Evolutionary conservation across 2,113 vertebrate genomes (phyloP), one percentile per base, ranked within the genome.

Genomic region (Pardalotus punctatus): DNA sequence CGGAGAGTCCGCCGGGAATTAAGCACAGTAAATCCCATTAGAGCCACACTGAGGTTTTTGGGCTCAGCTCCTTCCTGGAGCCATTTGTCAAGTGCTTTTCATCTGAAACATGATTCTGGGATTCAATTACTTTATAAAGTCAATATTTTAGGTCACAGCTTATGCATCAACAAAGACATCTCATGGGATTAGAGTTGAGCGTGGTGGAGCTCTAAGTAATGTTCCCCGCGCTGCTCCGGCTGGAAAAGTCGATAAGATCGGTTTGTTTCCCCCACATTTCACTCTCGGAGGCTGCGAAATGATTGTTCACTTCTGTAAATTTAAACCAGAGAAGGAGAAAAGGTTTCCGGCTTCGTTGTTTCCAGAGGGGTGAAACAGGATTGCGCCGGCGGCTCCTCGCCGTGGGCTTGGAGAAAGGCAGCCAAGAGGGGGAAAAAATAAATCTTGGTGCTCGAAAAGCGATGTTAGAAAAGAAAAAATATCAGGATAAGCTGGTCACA

Each of bases 51-150:
- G 57, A 53, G 60, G 35, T 36, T 48, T 94, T 67, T 73, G 48
- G 80, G 61, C 62, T 58, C 42, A 5, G 76, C 74, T 56, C 31
- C 58, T 96, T 96, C 60, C 85, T 77, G 22, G 36, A 93, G 86
- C 78, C 80, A 74, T 94, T 90, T 92, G 81, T 97, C 96, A 95
- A 97, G 74, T 50, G 45, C 92, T 95, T 95, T 97, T 93, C 94
- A 90, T 96, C 88, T 64, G 81, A 95, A 97, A 94, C 89, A 93
- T 81, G 88, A 97, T 93, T 95, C 94, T 78, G 81, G 84, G 93
- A 96, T 97, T 97, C 94, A 97, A 84, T 96, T 97, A 97, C 91
- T 94, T 97, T 81, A 92, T 88, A 86, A 94, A 97, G 93, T 97
- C 93, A 96, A 97, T 97, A 97, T 95, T 97, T 97, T 93, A 97